These are phyloP conservation scores for Stomatorhinus walkeri DNA, from an alignment of 2,797 vertebrate species.

Conservation along the genomic window DNA sequence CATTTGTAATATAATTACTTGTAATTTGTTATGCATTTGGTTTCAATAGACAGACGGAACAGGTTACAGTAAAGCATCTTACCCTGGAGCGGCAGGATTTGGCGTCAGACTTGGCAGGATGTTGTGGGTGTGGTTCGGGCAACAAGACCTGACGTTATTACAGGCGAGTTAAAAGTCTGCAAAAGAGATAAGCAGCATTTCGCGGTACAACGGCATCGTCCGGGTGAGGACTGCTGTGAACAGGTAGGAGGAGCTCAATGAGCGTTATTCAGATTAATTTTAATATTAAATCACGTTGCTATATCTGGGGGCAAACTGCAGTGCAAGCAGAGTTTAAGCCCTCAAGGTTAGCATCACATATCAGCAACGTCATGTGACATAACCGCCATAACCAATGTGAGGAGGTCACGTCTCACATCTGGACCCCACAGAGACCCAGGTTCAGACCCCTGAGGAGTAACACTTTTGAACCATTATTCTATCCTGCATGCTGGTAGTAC, in stretches of 20 bases:
- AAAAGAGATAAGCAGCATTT: background rate
- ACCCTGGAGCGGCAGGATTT: background rate
- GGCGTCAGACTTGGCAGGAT: background rate
- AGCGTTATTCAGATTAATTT: background rate
- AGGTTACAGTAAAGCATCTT: background rate
- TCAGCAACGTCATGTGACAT: background rate
- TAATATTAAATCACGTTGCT: background rate
- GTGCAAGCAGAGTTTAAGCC: background rate
- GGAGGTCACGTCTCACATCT: background rate
- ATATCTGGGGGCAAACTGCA: background rate
- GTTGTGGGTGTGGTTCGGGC: background rate
- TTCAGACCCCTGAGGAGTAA: background rate
- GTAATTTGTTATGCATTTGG: background rate
- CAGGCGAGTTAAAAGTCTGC: background rate
- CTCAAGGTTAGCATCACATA: background rate
- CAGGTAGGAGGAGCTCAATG: background rate
- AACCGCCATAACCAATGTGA: background rate
- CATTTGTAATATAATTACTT: background rate
- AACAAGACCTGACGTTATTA: background rate
- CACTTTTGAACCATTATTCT: background rate
- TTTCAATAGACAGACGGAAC: background rate
- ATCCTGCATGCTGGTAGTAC: background rate
- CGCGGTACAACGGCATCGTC: background rate
- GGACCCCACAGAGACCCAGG: background rate
- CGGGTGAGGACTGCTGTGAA: background rate